Conservation (phyloP, 2,888 invertebrate genomes). For the Protophormia terraenovae region DNA sequence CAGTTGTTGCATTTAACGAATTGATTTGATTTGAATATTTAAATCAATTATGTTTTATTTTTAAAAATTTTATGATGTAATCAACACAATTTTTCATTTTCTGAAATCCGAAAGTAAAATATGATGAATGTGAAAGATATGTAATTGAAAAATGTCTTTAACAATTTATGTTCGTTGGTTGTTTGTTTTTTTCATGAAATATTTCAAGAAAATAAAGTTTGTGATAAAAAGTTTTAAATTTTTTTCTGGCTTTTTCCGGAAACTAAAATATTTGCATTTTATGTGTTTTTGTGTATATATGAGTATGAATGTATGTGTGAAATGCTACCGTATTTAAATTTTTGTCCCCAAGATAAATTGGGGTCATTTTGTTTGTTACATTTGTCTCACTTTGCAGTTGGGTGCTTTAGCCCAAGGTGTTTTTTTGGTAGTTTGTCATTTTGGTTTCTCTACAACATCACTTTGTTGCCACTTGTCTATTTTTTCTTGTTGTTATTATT, state of each 20-base stretch:
- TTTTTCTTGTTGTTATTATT: conserved; percentile 39
- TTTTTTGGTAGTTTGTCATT: conserved; percentile 70
- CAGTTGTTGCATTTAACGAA: conserved; percentile 56
- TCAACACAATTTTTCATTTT: conserved; percentile 25
- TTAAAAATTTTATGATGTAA: not conserved
- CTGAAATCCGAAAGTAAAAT: conserved; percentile 13
- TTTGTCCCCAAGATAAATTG: conserved; percentile 78
- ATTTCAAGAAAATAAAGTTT: conserved; percentile 1
- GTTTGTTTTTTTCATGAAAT: not conserved
- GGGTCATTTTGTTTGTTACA: conserved; percentile 76
- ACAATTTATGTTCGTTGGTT: not conserved
- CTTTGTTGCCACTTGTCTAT: conserved; percentile 74
- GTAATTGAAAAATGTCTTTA: conserved; percentile 34
- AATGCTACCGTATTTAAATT: conserved; percentile 38
- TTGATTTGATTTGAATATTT: conserved; percentile 67
- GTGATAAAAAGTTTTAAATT: conserved; percentile 3
- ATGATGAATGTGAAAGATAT: conserved; percentile 25
- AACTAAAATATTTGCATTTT: conserved; percentile 48
- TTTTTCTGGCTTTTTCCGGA: not conserved
- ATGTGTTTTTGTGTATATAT: conserved; percentile 22
- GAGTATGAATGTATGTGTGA: not conserved
- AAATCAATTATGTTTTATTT: conserved; percentile 63
- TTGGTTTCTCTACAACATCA: conserved; percentile 70
- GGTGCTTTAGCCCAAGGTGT: conserved; percentile 71
- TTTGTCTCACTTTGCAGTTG: conserved; percentile 62